Evolutionary conservation across 1,140 invertebrate species (phyloP), one percentile per base, ranked within the genome.

Genomic region (Chelonus insularis): DNA sequence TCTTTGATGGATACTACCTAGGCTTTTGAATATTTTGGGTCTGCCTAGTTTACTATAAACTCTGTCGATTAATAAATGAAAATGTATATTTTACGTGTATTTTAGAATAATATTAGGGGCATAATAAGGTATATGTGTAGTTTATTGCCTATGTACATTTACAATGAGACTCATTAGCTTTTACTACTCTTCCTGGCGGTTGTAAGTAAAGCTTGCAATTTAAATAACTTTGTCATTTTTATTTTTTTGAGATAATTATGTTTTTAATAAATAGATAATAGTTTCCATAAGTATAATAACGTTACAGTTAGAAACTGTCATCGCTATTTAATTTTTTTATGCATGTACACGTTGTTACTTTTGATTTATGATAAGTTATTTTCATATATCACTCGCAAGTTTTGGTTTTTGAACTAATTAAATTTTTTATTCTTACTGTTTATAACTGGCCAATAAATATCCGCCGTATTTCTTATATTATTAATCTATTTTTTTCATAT

Each of bases 371-470:
- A n/a, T n/a, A n/a, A n/a, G n/a, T n/a, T n/a, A n/a, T n/a, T n/a
- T n/a, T n/a, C n/a, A n/a, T n/a, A n/a, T n/a, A n/a, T n/a, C n/a
- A n/a, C n/a, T n/a, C n/a, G n/a, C n/a, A n/a, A n/a, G n/a, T n/a
- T n/a, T n/a, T n/a, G n/a, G n/a, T n/a, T n/a, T n/a, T n/a, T n/a
- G n/a, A n/a, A n/a, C n/a, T n/a, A n/a, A n/a, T n/a, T n/a, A n/a
- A n/a, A n/a, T n/a, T n/a, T n/a, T n/a, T 65, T 69, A 69, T 71
- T 73, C 64, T 72, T 68, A 73, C 64, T 74, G 68, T 72, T 60
- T 73, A 73, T 76, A 74, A 73, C 72, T 74, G 74, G 72, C 72
- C 72, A 76, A 74, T 76, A 76, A 76, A 70, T 73, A 74, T 76
- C 67, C 74, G 73, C 70, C 72, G 73, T 61, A 9, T 73, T 71